A percentile compares a stretch with the other conserved stretches of the same genome.
phyloP scores from a whole-genome alignment of 1,140 invertebrate species.

The Andrena cerasifolii region DNA sequence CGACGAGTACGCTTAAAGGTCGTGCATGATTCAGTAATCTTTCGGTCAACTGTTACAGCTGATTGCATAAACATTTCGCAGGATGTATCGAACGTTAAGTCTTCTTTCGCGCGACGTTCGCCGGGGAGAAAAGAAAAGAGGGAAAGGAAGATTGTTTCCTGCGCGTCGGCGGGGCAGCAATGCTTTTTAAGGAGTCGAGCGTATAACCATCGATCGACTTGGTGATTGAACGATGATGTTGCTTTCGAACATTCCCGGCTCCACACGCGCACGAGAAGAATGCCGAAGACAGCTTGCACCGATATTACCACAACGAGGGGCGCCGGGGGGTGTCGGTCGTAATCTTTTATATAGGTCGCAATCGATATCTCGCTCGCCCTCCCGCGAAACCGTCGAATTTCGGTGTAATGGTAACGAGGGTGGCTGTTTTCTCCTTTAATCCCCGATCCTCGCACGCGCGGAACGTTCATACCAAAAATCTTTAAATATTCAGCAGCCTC shows the following conservation, averaged over 20 bases:
- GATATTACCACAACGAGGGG: slow-evolving; percentile 27
- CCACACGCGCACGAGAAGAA: slow-evolving; percentile 7
- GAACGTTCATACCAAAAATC: neutral
- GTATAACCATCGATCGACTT: neutral
- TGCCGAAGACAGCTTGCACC: slow-evolving; percentile 10
- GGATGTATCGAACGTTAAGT: neutral
- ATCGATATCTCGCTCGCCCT: slow-evolving; percentile 32
- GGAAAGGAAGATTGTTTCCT: neutral
- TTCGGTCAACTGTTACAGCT: neutral
- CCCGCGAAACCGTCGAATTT: slow-evolving; percentile 38
- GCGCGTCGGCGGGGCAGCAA: neutral
- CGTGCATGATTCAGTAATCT: slow-evolving; percentile 18
- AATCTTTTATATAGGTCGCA: slow-evolving; percentile 53
- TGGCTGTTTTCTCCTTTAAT: neutral
- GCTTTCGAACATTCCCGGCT: neutral
- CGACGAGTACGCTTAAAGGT: neutral
- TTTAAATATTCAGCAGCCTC: neutral
- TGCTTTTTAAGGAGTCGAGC: neutral
- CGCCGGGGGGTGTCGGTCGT: neutral
- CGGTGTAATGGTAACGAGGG: slow-evolving; percentile 16
- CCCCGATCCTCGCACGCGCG: neutral
- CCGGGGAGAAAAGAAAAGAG: too few relatives aligned
- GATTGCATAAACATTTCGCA: slow-evolving; percentile 6
- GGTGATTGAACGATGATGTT: slow-evolving; percentile 3
- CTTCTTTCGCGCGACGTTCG: neutral